Percentiles rank a stretch among this genome's conserved stretches.
Evolutionary conservation across 1,140 invertebrate genomes (phyloP).

Genomic region (Cheumatopsyche charites): DNA sequence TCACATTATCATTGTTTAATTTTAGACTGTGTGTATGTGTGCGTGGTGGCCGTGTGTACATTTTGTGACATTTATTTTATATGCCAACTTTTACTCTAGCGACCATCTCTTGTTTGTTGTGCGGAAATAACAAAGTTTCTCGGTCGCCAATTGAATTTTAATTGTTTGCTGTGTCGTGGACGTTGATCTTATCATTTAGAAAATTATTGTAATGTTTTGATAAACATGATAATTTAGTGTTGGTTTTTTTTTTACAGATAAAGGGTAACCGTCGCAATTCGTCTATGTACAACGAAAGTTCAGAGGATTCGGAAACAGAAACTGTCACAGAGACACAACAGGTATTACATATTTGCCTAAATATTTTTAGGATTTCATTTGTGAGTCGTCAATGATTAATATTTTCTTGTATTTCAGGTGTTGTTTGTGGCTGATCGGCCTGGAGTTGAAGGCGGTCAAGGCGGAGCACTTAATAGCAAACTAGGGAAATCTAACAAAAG

Average conservation of each 20-base stretch:
- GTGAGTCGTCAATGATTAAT: neutral
- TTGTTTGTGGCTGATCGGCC: constrained; percentile 58
- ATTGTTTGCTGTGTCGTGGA: too few relatives aligned
- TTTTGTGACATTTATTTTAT: too few relatives aligned
- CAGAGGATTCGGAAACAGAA: constrained; percentile 60
- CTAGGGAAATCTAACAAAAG: constrained; percentile 6
- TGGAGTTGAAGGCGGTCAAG: neutral
- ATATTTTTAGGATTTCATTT: neutral
- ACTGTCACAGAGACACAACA: constrained; percentile 59
- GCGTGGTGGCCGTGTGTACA: too few relatives aligned
- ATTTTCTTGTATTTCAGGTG: constrained; percentile 50
- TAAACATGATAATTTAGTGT: neutral
- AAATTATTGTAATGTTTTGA: too few relatives aligned
- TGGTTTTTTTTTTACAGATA: constrained; percentile 50
- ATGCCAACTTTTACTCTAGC: too few relatives aligned
- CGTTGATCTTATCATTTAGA: too few relatives aligned
- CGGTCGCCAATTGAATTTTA: too few relatives aligned
- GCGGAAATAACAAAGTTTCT: too few relatives aligned
- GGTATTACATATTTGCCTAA: constrained; percentile 24
- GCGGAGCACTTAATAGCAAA: constrained; percentile 6
- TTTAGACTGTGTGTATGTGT: too few relatives aligned
- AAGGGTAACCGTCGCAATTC: constrained; percentile 53
- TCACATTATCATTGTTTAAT: neutral
- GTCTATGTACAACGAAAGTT: constrained; percentile 55
- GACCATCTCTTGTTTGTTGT: too few relatives aligned